Evolutionary conservation across 1,140 invertebrate species (phyloP).

Genomic region (Polyergus mexicanus): DNA sequence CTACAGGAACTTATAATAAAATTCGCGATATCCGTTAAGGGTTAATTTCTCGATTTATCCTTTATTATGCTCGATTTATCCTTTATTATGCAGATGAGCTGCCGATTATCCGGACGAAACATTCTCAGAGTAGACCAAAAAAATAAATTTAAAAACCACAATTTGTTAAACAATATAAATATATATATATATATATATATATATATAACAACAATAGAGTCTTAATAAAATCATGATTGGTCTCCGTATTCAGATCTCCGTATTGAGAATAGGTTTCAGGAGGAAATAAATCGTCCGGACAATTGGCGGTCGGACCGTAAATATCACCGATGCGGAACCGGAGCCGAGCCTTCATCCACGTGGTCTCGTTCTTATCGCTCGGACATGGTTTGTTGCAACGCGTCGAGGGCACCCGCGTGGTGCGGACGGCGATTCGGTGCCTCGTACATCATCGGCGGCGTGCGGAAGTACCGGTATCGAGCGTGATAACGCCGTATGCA

Average conservation of each 20-base stretch:
- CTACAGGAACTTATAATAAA: neutral
- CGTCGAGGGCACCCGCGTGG: constrained; percentile 22
- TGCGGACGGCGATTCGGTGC: constrained; percentile 23
- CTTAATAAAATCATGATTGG: neutral
- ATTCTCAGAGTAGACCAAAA: too few relatives aligned
- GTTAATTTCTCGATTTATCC: neutral
- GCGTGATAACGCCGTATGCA: constrained; percentile 72
- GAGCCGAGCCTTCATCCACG: constrained; percentile 3
- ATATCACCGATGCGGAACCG: neutral
- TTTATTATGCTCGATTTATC: constrained; percentile 9
- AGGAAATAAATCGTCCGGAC: neutral
- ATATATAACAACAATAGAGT: neutral
- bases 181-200: neutral
- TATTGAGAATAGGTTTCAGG: neutral
- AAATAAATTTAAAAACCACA: neutral
- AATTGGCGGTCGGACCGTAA: neutral
- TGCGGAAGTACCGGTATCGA: constrained; percentile 66
- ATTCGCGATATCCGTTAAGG: neutral
- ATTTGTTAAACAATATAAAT: neutral
- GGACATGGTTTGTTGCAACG: constrained; percentile 57
- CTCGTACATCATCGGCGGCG: constrained; percentile 34
- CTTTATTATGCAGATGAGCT: neutral
- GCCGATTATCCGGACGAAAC: constrained; percentile 7
- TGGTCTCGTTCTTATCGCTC: constrained; percentile 35
- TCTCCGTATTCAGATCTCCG: neutral